Evolutionary conservation across 1,140 invertebrate genomes (phyloP).

Genomic region (Caenorhabditis brenneri): DNA sequence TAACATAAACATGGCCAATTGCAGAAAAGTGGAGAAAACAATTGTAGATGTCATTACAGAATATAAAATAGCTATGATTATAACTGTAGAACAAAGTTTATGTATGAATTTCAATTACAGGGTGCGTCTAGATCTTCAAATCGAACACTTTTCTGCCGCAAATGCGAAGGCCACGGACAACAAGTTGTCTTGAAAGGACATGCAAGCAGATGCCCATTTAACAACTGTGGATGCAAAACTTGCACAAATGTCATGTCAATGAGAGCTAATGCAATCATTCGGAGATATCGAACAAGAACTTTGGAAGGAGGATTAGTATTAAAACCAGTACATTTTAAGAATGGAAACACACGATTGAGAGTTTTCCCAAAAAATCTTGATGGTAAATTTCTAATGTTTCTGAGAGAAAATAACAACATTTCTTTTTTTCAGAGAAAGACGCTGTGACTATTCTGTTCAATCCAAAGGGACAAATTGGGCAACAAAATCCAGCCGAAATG

Average conservation of each 20-base stretch:
- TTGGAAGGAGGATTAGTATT: slow-evolving; percentile 68
- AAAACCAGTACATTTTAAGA: slow-evolving; percentile 70
- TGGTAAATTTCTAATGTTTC: slow-evolving; percentile 54
- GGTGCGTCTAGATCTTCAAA: slow-evolving; percentile 48
- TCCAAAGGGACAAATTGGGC: no score
- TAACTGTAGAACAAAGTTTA: neutral
- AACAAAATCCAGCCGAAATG: no score
- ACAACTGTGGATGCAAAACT: slow-evolving; percentile 69
- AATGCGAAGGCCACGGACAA: slow-evolving; percentile 68
- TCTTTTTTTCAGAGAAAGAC: neutral
- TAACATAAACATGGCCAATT: neutral
- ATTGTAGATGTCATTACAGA: neutral
- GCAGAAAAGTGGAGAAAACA: neutral
- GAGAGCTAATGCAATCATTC: slow-evolving; percentile 69
- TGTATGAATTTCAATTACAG: neutral
- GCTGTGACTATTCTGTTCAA: slow-evolving; percentile 25
- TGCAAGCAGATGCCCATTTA: slow-evolving; percentile 67
- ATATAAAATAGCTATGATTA: neutral
- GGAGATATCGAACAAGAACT: slow-evolving; percentile 68
- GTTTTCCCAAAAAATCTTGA: slow-evolving; percentile 71
- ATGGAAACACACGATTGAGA: slow-evolving; percentile 67
- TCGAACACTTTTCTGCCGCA: slow-evolving; percentile 67
- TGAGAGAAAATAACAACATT: neutral
- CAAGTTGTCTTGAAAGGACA: slow-evolving; percentile 67
- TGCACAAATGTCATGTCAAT: slow-evolving; percentile 70